These are phyloP conservation scores for Abrostola triplasia DNA, from an alignment of 2,888 invertebrate genomes.

Conservation along the genomic window DNA sequence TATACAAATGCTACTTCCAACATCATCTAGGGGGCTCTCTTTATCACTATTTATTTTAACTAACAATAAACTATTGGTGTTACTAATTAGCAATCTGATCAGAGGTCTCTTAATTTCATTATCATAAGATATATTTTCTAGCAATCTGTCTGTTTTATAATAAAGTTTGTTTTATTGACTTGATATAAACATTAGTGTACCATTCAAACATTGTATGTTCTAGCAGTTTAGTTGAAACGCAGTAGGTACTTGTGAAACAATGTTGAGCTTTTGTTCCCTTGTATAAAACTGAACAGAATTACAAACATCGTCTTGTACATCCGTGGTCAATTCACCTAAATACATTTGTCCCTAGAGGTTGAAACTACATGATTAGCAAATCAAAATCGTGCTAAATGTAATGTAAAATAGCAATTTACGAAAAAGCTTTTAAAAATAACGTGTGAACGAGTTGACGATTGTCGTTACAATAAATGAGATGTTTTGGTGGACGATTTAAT, in stretches of 20 bases:
- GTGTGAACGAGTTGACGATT: constrained; percentile 41
- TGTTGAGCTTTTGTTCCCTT: constrained; percentile 77
- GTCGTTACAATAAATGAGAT: constrained; percentile 46
- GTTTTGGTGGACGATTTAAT: constrained; percentile 42
- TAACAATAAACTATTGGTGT: constrained; percentile 84
- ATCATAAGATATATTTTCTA: constrained; percentile 72
- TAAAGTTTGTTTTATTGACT: constrained; percentile 54
- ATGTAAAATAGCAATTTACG: constrained; percentile 60
- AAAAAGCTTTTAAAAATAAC: constrained; percentile 69
- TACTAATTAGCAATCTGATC: constrained; percentile 71
- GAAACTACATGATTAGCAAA: constrained; percentile 62
- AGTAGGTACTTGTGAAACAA: constrained; percentile 51
- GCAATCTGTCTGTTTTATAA: constrained; percentile 49
- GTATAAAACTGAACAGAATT: constrained; percentile 71
- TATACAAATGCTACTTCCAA: constrained; percentile 85
- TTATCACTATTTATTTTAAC: constrained; percentile 75
- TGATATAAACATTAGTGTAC: constrained; percentile 20
- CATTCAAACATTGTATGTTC: constrained; percentile 54
- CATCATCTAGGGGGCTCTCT: constrained; percentile 77
- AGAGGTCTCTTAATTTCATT: constrained; percentile 52
- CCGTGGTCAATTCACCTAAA: constrained; percentile 71
- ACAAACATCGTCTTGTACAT: constrained; percentile 56
- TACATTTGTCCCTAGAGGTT: constrained; percentile 72
- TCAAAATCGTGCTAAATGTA: constrained; percentile 57
- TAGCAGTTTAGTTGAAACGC: constrained; percentile 47